Evolutionary conservation across 2,888 invertebrate species (phyloP), one percentile per base, ranked within the genome.

Genomic region (Taenaris catops): DNA sequence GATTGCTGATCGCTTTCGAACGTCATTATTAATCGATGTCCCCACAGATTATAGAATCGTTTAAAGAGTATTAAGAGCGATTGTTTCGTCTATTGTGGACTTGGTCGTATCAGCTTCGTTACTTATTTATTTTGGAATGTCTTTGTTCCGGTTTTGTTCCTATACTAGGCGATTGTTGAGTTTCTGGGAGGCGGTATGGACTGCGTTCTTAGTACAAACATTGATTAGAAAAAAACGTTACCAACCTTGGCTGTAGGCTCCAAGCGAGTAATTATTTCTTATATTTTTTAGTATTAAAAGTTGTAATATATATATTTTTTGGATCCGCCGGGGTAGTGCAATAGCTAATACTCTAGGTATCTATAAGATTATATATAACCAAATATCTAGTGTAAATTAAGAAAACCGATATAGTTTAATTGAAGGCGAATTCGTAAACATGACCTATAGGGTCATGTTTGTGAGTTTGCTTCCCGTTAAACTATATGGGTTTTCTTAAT

Each of bases 281-380:
- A 45, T 57, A 56, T 63, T 60, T 56, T 63, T 63, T 73, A 72
- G 69, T 58, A 52, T 68, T 64, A 70, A 68, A 62, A 51, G 45
- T 46, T 46, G 58, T 56, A 64, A 57, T 55, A 64, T 49, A 56
- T 55, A 64, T 67, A 70, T 70, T 75, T 79, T 73, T 67, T 61
- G 59, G 64, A 73, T 66, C 67, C 67, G 84, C 84, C 84, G 84
- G 84, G 83, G 74, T 76, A 75, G 84, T 84, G 84, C 84, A 84
- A 84, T 84, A 80, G 76, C 63, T 36, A 51, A 69, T 83, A 83
- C 83, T 48, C 59, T 80, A 79, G 75, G 27, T 39, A 49, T 44
- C 51, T 26, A 29, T 37, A 37, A 37, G 37, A 37, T 37, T 37
- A 49, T 59, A 63, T 65, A 57, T 68, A 65, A 68, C 61, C 66